Base-by-base conservation (phyloP, 1,140 invertebrate species). In the Galendromus occidentalis region DNA sequence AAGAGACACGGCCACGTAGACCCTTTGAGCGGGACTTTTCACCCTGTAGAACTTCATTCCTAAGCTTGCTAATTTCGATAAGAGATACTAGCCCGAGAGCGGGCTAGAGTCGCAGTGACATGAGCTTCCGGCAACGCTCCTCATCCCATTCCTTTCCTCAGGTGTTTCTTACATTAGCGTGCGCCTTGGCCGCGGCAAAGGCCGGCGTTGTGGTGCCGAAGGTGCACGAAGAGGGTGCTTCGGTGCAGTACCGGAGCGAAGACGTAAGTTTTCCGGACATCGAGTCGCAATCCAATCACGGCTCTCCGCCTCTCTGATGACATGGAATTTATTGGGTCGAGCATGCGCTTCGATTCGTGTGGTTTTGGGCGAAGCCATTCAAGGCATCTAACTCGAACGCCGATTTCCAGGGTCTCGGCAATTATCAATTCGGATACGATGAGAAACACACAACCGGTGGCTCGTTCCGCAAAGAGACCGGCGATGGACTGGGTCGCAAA, bases 361-460 rank as follows among this genome's bases (percentile, higher is more conserved):
- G 6, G 20, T 47, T 22, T 4, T 14, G 45, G 4, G 14, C 4
- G 4, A 6, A 4, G 45, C 28, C 45, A 6, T 47, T 47, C 5
- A 7, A 47, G 18, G 14, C 14, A 4, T 47, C 45, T 47, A 18
- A 25, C 28, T 39, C 9, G 33, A 39, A 39, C 9, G 4, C 9
- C 33, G n/a, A 39, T 39, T 4, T 6, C 9, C 22, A 70, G 69
- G 69, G 66, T 47, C 17, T 70, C 17, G 69, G 69, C 4, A 70
- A 70, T 25, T 70, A 70, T 18, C 63, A 66, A 14, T 70, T 70
- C 64, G 69, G 69, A 20, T 70, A 70, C 29, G 55, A 44, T 7
- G 69, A 70, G 4, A 64, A 66, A 29, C 66, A 70, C 30, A 42
- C 12, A 29, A 64, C 68, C 28, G 67, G 67, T 18, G 66, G 68